Percentiles rank a stretch among this genome's conserved stretches.
Conservation (phyloP, 1,140 invertebrate species). For the Pseudomyrmex dendroicus region DNA sequence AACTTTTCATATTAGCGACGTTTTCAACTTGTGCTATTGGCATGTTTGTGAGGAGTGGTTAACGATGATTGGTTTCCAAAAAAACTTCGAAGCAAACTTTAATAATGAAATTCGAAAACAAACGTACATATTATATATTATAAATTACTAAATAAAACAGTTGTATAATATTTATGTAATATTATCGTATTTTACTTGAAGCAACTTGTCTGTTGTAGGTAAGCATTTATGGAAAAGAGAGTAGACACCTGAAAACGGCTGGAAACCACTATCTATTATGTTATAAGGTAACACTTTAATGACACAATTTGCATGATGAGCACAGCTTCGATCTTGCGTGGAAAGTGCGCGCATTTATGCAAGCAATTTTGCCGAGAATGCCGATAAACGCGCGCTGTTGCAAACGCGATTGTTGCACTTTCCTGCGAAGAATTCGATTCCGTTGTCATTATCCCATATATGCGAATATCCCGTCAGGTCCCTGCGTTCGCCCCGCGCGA, state of each 20-base stretch:
- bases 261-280: constrained; percentile 16
- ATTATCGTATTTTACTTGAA: neutral
- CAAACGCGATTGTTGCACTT: neutral
- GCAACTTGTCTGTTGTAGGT: constrained; percentile 30
- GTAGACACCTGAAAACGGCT: neutral
- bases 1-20: neutral
- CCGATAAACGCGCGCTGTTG: constrained; percentile 21
- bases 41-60: neutral
- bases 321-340: neutral
- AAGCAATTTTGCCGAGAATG: neutral
- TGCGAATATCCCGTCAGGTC: constrained; percentile 1
- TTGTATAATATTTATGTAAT: neutral
- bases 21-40: neutral
- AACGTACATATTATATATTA: neutral
- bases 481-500: constrained; percentile 14
- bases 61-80: neutral
- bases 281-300: constrained; percentile 18
- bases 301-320: constrained; percentile 8
- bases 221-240: constrained; percentile 6
- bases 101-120: too few species aligned
- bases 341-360: constrained; percentile 15
- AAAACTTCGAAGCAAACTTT: too few species aligned
- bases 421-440: constrained; percentile 1
- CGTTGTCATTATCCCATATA: constrained; percentile 32
- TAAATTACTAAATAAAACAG: constrained; percentile 1